Evolutionary conservation across 2,113 vertebrate species (phyloP), one percentile per base, ranked within the genome.

Genomic region (Crotalus horridus): DNA sequence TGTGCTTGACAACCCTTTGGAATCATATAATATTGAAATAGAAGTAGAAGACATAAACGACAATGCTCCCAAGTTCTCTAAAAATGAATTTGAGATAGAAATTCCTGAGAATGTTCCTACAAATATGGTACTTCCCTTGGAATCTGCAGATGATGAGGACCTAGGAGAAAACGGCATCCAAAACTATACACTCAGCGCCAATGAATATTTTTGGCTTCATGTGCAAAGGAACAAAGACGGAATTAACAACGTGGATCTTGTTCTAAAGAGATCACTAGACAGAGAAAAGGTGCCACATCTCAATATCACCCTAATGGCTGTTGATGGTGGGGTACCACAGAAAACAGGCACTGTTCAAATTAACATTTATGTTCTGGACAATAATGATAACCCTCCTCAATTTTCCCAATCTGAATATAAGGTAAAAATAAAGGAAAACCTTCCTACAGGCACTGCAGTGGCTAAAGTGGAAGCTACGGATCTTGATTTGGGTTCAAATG

Each of bases 121-220:
- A 0, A 98, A 97, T 1, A 96, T 97, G 0, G 96, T 93, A 95
- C 98, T 98, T 64, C 96, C 97, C 29, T 95, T 99, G 55, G 97
- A 96, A 93, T 96, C 94, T 88, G 98, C 98, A 29, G 93, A 94
- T 8, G 98, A 99, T 93, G 95, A 97, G 21, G 98, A 98, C 8
- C 97, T 98, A 53, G 98, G 97, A 21, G 95, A 96, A 46, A 98
- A 96, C 90, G 94, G 61, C 9, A 95, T 99, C 33, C 97, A 96
- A 56, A 97, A 97, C 26, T 98, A 98, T 92, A 98, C 96, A 15
- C 93, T 99, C 0, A 98, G 94, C 55, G 4, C 94, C 0, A 98
- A 97, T 24, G 95, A 98, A 43, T 69, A 98, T 97, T 98, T 98
- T 90, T 87, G 29, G 29, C 59, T 98, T 29, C 95, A 97, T 1